phyloP scores from a whole-genome alignment of 2,888 invertebrate species.

The Steinernema hermaphroditum region DNA sequence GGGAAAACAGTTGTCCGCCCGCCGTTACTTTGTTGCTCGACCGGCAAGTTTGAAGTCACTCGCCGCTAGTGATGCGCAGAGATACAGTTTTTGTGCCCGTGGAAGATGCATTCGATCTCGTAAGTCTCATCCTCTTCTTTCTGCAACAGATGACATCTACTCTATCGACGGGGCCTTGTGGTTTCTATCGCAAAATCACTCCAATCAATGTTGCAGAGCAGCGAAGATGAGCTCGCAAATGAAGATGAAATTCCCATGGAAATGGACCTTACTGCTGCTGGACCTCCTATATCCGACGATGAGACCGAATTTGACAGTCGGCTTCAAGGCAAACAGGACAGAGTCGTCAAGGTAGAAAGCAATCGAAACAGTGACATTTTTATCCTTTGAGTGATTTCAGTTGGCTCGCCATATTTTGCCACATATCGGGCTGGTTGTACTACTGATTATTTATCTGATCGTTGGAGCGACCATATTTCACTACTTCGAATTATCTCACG shows the following conservation, averaged over 20 bases:
- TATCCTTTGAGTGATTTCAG: slow-evolving; percentile 43
- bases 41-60: slow-evolving; percentile 8
- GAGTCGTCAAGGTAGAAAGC: slow-evolving; percentile 12
- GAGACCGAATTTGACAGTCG: slow-evolving; percentile 45
- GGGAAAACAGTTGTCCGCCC: slow-evolving; percentile 23
- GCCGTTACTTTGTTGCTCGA: slow-evolving; percentile 22
- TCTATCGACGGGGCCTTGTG: background rate
- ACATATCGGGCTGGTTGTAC: slow-evolving; percentile 65
- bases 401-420: slow-evolving; percentile 63
- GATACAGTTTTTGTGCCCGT: slow-evolving; percentile 31
- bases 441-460: slow-evolving; percentile 61
- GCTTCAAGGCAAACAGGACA: slow-evolving; percentile 16
- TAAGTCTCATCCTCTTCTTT: slow-evolving; percentile 1
- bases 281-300: slow-evolving; percentile 56
- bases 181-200: slow-evolving; percentile 22
- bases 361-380: background rate
- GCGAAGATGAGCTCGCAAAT: slow-evolving; percentile 28
- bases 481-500: slow-evolving; percentile 60
- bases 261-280: slow-evolving; percentile 56
- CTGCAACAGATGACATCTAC: background rate
- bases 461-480: slow-evolving; percentile 65
- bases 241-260: slow-evolving; percentile 60
- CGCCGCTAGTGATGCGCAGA: slow-evolving; percentile 17
- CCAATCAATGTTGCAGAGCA: slow-evolving; percentile 30
- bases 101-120: slow-evolving; percentile 26